These are phyloP conservation scores for Lutjanus campechanus DNA, from an alignment of 2,797 vertebrate genomes.

Conservation along the genomic window DNA sequence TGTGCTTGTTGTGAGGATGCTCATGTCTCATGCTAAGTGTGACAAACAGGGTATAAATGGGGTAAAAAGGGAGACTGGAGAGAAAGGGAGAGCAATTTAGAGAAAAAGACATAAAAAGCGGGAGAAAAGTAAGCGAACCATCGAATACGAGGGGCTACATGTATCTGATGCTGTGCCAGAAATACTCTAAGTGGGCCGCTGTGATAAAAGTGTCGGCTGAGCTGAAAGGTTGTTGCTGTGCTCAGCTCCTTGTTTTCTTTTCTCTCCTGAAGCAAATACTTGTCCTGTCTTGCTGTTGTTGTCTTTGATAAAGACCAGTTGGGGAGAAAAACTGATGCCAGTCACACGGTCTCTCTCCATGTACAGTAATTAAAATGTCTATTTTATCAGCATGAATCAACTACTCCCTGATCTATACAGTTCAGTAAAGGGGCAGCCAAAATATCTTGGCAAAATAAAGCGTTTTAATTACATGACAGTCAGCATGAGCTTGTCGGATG, in stretches of 20 bases:
- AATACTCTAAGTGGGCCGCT: slow-evolving; percentile 60
- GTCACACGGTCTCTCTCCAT: slow-evolving; percentile 21
- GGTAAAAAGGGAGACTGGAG: background rate
- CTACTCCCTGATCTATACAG: slow-evolving; percentile 40
- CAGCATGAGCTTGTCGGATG: slow-evolving; percentile 35
- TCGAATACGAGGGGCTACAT: slow-evolving; percentile 25
- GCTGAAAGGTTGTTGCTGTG: slow-evolving; percentile 58
- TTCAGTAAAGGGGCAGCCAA: slow-evolving; percentile 62
- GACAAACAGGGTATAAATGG: background rate
- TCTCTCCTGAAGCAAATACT: slow-evolving; percentile 46
- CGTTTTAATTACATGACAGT: slow-evolving; percentile 56
- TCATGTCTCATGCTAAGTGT: background rate
- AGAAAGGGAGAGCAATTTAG: slow-evolving; percentile 14
- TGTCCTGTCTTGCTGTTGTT: slow-evolving; percentile 42
- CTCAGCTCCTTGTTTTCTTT: slow-evolving; percentile 43
- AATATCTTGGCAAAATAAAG: slow-evolving; percentile 56
- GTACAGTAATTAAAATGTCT: slow-evolving; percentile 72
- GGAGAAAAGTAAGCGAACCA: slow-evolving; percentile 22
- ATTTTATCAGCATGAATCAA: slow-evolving; percentile 63
- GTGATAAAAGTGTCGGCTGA: slow-evolving; percentile 64
- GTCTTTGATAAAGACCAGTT: slow-evolving; percentile 49
- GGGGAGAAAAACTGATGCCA: slow-evolving; percentile 27
- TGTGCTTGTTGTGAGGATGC: slow-evolving; percentile 15
- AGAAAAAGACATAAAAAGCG: slow-evolving; percentile 17
- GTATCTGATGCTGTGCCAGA: slow-evolving; percentile 53